These are phyloP conservation scores for Grammomys dolichurus DNA, from an alignment of 2,113 vertebrate genomes.

Conservation along the genomic window DNA sequence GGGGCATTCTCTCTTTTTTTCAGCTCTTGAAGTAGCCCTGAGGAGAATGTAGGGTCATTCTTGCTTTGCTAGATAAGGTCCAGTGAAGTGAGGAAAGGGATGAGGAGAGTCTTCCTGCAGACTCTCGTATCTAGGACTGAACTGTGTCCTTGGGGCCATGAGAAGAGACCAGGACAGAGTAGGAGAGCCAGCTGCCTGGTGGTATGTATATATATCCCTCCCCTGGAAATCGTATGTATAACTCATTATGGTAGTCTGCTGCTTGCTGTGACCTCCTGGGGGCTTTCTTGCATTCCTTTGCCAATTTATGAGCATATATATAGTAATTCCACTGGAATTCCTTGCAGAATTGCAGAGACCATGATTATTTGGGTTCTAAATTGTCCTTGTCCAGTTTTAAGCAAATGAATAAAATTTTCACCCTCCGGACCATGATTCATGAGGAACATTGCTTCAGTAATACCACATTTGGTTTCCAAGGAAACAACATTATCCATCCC, in stretches of 20 bases:
- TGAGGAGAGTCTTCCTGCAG: background rate
- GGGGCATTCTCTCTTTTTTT: background rate
- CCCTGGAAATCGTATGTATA: slow-evolving; percentile 58
- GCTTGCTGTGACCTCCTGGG: background rate
- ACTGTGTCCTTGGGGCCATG: background rate
- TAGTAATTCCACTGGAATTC: slow-evolving; percentile 54
- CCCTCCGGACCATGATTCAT: slow-evolving; percentile 70
- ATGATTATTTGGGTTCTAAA: slow-evolving; percentile 80
- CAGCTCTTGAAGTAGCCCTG: background rate
- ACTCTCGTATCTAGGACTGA: background rate
- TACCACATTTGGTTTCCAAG: slow-evolving; percentile 82
- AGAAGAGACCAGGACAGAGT: background rate
- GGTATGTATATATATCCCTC: slow-evolving; percentile 34
- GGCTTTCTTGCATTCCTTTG: slow-evolving; percentile 30
- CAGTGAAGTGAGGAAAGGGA: background rate
- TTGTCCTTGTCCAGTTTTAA: slow-evolving; percentile 80
- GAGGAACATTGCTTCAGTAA: slow-evolving; percentile 79
- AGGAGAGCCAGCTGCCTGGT: slow-evolving; percentile 49
- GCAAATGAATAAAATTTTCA: slow-evolving; percentile 77
- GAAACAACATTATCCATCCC: slow-evolving; percentile 68
- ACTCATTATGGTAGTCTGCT: slow-evolving; percentile 46
- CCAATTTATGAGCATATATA: slow-evolving; percentile 57
- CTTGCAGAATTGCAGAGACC: slow-evolving; percentile 54
- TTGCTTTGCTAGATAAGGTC: background rate
- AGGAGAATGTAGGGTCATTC: background rate